phyloP scores from a whole-genome alignment of 2,113 vertebrate genomes.

The Larimichthys polyactis region DNA sequence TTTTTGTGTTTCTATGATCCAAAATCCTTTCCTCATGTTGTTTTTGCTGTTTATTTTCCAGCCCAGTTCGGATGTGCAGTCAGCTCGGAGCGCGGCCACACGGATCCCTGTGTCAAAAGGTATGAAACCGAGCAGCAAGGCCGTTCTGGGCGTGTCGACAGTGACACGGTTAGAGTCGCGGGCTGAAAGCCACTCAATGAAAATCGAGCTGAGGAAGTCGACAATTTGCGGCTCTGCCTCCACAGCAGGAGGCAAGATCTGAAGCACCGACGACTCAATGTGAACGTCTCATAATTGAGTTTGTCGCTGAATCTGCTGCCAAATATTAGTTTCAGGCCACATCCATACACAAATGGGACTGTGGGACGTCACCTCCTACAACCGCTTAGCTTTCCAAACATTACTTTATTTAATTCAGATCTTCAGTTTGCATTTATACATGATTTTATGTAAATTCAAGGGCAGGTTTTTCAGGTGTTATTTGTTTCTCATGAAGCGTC shows the following conservation, averaged over 20 bases:
- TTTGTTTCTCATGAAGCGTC: not conserved
- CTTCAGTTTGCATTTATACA: not conserved
- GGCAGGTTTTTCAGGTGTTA: not conserved
- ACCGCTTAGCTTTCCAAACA: constrained; percentile 15
- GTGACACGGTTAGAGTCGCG: constrained; percentile 91
- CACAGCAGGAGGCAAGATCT: constrained; percentile 88
- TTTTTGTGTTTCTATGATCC: not conserved
- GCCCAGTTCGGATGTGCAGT: constrained; percentile 90
- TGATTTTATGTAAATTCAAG: not conserved
- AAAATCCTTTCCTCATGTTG: not conserved
- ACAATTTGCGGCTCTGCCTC: constrained; percentile 85
- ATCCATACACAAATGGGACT: not conserved
- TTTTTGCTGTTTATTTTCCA: constrained; percentile 72
- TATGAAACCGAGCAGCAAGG: constrained; percentile 92
- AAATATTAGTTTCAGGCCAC: constrained; percentile 2
- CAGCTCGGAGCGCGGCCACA: constrained; percentile 87
- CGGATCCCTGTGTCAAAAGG: constrained; percentile 97
- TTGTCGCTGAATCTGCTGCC: not conserved
- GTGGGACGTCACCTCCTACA: not conserved
- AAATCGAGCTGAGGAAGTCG: constrained; percentile 97
- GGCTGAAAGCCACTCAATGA: constrained; percentile 93
- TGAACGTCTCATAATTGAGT: constrained; percentile 45
- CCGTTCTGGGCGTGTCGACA: constrained; percentile 89
- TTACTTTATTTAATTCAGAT: not conserved
- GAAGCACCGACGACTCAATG: constrained; percentile 79